Conservation (phyloP, 35 echinoderm and acorn worm species). For the Amphiura filiformis region DNA sequence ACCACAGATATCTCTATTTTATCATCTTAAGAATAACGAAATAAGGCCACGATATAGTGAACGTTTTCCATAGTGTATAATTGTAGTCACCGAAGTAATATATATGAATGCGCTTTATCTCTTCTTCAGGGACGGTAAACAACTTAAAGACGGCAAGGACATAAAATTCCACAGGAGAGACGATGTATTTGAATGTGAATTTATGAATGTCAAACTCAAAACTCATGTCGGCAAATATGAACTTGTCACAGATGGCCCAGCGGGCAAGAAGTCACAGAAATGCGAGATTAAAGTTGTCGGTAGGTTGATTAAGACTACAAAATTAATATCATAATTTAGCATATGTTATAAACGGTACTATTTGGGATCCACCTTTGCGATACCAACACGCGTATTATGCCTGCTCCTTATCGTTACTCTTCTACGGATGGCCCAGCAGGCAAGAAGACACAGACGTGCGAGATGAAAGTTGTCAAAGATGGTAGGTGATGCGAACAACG, state of each 20-base stretch:
- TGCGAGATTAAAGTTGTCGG: neutral
- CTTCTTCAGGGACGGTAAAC: conserved; percentile 72
- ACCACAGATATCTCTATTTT: no score
- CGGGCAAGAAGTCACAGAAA: neutral
- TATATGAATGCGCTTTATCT: neutral
- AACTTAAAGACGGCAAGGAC: conserved; percentile 55
- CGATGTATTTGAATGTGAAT: conserved; percentile 64
- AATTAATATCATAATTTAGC: no score
- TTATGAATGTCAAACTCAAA: conserved; percentile 55
- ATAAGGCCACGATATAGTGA: no score
- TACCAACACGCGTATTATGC: no score
- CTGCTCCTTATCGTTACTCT: no score
- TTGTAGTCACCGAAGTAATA: no score
- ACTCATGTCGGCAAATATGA: conserved; percentile 76
- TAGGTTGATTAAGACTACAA: no score
- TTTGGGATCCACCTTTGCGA: no score
- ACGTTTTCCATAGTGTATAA: no score
- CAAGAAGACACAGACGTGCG: neutral
- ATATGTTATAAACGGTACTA: no score
- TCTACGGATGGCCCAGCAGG: neutral
- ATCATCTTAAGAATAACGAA: no score
- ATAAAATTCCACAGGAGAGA: conserved; percentile 46
- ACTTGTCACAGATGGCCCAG: conserved; percentile 8
- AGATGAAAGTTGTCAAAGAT: neutral
- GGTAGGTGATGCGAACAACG: no score